Evolutionary conservation across 2,888 invertebrate species (phyloP), one percentile per base, ranked within the genome.

Genomic region (Agrilus mali): DNA sequence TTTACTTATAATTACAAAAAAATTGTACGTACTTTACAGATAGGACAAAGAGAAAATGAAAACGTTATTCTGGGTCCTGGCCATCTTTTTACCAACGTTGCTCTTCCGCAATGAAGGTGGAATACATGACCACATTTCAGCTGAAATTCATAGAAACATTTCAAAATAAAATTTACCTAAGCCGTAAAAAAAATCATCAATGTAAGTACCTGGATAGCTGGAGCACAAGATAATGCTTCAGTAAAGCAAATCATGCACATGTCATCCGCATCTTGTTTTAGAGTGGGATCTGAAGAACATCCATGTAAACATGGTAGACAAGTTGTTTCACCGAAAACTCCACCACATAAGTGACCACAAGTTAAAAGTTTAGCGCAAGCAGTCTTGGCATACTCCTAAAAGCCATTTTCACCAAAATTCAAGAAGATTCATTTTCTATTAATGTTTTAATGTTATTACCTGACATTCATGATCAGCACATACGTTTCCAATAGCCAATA

Each of bases 201-300:
- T 33, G 22, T 40, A 36, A 35, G 32, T 61, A 84, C 83, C 72
- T 88, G 87, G 59, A 96, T 79, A 3, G 95, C 88, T 8, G 97
- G 97, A 0, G 96, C 95, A 51, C 89, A 93, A 27, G 93, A 87
- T 35, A 97, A 70, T 1, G 96, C 93, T 64, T 97, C 97, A 0
- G 94, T 93, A 68, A 97, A 97, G 66, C 97, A 97, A 55, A 97
- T 92, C 90, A 97, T 96, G 68, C 97, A 97, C 92, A 97, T 94
- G 63, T 97, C 97, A 59, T 97, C 97, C 0, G 92, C 92, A 65
- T 97, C 97, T 66, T 97, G 97, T 13, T 89, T 83, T 40, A 96
- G 71, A 43, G 52, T 56, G 55, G 56, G 53, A 8, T 65, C 64
- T 1, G 68, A 59, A 13, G 69, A 69, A 60, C 95, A 95, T 3